These are phyloP conservation scores for Pyrgilauda ruficollis DNA, from an alignment of 2,113 vertebrate genomes.

Conservation along the genomic window DNA sequence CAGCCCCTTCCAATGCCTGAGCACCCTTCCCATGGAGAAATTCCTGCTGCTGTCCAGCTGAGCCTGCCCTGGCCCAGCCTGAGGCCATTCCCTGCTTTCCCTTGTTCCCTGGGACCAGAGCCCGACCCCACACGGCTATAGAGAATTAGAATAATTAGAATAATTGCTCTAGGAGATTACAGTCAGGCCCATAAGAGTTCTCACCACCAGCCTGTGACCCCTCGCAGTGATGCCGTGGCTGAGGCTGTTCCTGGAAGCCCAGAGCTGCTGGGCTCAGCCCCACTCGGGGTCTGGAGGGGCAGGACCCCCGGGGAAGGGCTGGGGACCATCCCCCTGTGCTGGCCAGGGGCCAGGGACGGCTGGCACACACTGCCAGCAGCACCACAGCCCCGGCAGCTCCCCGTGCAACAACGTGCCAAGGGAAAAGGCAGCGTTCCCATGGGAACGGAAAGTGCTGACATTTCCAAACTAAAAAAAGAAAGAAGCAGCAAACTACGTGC, in stretches of 20 bases:
- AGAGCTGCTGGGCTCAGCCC: accelerated
- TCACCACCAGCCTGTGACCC: background rate
- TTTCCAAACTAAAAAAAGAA: slow-evolving; percentile 57
- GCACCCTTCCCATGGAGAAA: background rate
- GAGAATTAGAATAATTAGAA: background rate
- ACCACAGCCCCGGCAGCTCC: background rate
- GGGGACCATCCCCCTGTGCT: background rate
- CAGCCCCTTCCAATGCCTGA: background rate
- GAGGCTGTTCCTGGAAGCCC: background rate
- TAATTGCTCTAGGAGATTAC: background rate
- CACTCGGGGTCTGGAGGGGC: accelerated
- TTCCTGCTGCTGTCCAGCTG: background rate
- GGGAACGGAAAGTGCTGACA: slow-evolving; percentile 65
- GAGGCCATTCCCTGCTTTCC: accelerated
- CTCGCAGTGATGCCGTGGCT: accelerated
- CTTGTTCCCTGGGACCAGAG: background rate
- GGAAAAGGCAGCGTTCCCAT: slow-evolving; percentile 47
- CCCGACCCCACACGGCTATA: accelerated
- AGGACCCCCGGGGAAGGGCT: accelerated
- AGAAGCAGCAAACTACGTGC: slow-evolving; percentile 8
- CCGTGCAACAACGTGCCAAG: background rate
- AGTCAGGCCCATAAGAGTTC: accelerated
- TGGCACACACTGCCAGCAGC: accelerated
- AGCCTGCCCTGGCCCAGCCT: background rate
- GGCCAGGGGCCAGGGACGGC: accelerated